A percentile compares a stretch with the other conserved stretches of the same genome.
Conservation (phyloP, 2,888 invertebrate species). For the Thereva unica region DNA sequence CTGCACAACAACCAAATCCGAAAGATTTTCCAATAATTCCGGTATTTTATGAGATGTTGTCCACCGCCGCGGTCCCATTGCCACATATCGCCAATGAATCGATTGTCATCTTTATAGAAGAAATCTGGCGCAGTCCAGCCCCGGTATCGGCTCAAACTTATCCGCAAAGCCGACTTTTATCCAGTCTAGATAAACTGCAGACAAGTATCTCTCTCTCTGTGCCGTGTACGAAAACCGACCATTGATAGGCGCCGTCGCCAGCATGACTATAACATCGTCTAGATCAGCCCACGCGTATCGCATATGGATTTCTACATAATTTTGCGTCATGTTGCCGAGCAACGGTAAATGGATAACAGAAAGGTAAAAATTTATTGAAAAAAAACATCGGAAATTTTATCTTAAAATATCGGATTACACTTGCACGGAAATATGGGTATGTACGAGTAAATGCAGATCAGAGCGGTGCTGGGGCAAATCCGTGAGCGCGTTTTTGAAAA, state of each 20-base stretch:
- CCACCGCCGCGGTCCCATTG: no score
- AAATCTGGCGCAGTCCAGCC: no score
- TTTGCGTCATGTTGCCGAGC: not conserved
- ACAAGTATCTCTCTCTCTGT: no score
- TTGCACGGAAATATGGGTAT: not conserved
- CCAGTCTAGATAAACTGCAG: no score
- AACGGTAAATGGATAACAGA: not conserved
- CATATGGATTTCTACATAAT: not conserved
- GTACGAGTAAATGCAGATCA: not conserved
- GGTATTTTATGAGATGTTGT: no score
- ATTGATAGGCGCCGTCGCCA: slow-evolving; percentile 20
- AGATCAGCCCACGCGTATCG: slow-evolving; percentile 7
- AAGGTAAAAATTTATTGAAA: not conserved
- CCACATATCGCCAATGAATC: no score
- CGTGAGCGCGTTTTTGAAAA: slow-evolving; percentile 4
- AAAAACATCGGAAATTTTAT: slow-evolving; percentile 3
- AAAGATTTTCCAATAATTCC: no score
- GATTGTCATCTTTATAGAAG: no score
- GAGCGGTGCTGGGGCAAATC: slow-evolving; percentile 9
- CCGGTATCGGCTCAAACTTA: no score
- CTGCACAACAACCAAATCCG: no score
- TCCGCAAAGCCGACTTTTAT: no score
- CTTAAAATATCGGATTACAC: slow-evolving; percentile 21
- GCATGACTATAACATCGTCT: slow-evolving; percentile 20
- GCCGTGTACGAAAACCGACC: not conserved